A percentile compares a stretch with the other conserved stretches of the same genome.
Evolutionary conservation across 2,113 vertebrate species (phyloP).

Genomic region (Galeopterus variegatus): DNA sequence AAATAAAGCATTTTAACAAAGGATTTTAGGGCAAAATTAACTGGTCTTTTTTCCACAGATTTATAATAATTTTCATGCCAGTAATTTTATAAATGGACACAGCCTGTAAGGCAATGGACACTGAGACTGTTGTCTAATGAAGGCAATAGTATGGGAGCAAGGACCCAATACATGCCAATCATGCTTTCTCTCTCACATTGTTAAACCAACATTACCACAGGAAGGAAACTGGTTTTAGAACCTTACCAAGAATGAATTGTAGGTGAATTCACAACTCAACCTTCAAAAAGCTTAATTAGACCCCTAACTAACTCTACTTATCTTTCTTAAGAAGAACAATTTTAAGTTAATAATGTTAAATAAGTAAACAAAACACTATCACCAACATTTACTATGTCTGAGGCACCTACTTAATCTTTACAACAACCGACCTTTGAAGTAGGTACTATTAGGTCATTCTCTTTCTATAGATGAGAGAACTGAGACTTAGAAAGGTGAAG

Average conservation of each 20-base stretch:
- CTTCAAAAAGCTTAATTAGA: constrained; percentile 38
- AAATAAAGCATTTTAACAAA: constrained; percentile 54
- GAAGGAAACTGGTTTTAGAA: constrained; percentile 57
- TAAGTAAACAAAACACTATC: neutral
- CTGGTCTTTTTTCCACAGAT: neutral
- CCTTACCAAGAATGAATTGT: constrained; percentile 57
- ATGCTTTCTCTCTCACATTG: constrained; percentile 1
- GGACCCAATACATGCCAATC: neutral
- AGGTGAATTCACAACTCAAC: constrained; percentile 51
- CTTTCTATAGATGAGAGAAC: constrained; percentile 21
- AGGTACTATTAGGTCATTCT: neutral
- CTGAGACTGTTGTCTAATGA: neutral
- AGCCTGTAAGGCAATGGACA: neutral
- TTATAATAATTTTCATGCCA: constrained; percentile 1
- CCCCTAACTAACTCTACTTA: neutral
- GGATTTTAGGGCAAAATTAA: constrained; percentile 9
- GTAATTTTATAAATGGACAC: constrained; percentile 48
- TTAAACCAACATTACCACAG: constrained; percentile 57
- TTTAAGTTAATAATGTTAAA: constrained; percentile 40
- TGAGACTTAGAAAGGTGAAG: constrained; percentile 15
- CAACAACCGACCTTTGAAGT: neutral
- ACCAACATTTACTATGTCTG: neutral
- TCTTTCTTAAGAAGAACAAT: constrained; percentile 21
- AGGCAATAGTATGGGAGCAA: neutral
- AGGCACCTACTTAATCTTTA: neutral